phyloP scores from a whole-genome alignment of 2,113 vertebrate species.

The Carlito syrichta region DNA sequence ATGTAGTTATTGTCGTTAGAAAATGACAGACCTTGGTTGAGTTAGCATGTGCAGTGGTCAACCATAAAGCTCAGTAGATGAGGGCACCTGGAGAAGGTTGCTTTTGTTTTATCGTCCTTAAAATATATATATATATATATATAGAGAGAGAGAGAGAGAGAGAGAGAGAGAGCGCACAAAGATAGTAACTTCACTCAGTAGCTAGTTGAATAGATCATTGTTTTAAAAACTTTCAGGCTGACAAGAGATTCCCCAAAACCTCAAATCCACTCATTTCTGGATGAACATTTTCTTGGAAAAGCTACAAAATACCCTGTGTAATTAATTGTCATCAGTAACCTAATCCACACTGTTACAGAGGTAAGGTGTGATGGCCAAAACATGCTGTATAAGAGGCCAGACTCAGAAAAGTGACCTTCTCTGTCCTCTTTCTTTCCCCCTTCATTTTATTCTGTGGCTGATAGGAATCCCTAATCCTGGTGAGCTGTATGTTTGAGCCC shows the following conservation, averaged over 20 bases:
- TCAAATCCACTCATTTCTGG: background rate
- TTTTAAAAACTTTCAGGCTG: background rate
- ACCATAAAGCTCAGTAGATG: background rate
- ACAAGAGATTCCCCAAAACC: background rate
- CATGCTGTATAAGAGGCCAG: background rate
- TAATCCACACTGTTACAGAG: background rate
- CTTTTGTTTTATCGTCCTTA: background rate
- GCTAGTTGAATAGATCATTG: background rate
- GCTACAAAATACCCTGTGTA: background rate
- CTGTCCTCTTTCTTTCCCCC: background rate
- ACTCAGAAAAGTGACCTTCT: background rate
- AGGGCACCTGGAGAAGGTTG: background rate
- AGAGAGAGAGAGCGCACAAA: no score
- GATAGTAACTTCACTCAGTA: no score
- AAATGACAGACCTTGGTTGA: background rate
- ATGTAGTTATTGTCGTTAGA: background rate
- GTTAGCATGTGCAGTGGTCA: accelerated
- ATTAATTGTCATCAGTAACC: background rate
- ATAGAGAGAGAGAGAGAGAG: no score
- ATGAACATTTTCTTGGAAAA: background rate
- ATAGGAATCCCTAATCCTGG: accelerated
- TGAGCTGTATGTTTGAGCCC: accelerated
- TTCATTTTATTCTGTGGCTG: background rate
- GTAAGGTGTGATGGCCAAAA: background rate
- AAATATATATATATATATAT: no score